phyloP scores from a whole-genome alignment of 2,888 invertebrate genomes.

The Quadroppia sp. region DNA sequence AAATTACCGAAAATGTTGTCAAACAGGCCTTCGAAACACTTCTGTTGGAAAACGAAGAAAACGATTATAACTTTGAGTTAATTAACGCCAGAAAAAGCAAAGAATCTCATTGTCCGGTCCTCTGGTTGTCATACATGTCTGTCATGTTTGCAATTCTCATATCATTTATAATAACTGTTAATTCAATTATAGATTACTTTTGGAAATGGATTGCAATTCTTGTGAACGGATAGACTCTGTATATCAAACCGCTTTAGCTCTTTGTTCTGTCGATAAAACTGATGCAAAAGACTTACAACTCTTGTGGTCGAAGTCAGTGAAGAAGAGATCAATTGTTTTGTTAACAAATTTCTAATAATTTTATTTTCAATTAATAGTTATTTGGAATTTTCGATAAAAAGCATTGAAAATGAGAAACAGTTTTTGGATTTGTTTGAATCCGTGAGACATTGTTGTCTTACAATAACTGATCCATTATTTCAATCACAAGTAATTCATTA shows the following conservation, averaged over 20 bases:
- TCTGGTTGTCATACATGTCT: conserved; percentile 32
- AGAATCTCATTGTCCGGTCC: conserved; percentile 17
- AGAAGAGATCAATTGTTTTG: too few relatives aligned
- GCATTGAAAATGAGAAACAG: conserved; percentile 24
- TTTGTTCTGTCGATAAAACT: conserved; percentile 24
- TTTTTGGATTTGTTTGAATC: conserved; percentile 31
- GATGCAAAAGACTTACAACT: conserved; percentile 15
- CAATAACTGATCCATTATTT: conserved; percentile 36
- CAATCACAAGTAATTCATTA: conserved; percentile 33
- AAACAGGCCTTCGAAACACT: conserved; percentile 9
- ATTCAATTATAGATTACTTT: conserved; percentile 28
- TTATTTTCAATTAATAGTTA: conserved; percentile 21
- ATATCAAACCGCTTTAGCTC: conserved; percentile 25
- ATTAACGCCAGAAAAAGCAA: conserved; percentile 27
- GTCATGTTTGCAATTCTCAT: too few relatives aligned
- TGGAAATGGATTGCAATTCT: not conserved
- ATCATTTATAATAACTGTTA: too few relatives aligned
- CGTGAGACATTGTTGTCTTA: conserved; percentile 38
- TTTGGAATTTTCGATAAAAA: conserved; percentile 31
- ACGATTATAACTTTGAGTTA: conserved; percentile 30
- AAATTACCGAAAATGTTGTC: not conserved
- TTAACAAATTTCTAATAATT: not conserved
- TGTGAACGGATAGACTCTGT: not conserved
- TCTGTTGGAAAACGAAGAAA: conserved; percentile 27
- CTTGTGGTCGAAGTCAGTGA: conserved; percentile 38